Conservation (phyloP, 2,113 vertebrate genomes). For the Leucoraja erinaceus region DNA sequence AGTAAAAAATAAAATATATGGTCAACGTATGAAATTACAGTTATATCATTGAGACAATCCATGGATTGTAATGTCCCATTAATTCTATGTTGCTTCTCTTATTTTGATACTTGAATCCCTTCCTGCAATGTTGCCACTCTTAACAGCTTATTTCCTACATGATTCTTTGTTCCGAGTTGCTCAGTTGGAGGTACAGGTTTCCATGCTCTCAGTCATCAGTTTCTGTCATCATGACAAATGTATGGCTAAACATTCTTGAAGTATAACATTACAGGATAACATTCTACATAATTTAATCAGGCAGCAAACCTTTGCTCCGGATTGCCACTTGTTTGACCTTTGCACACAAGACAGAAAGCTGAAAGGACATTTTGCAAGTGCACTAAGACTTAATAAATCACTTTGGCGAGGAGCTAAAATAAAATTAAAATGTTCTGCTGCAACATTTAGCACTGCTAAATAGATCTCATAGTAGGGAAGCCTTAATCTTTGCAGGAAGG, state of each 20-base stretch:
- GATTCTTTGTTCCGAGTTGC: constrained; percentile 2
- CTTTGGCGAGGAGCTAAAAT: not conserved
- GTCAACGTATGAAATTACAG: no score
- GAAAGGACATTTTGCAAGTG: not conserved
- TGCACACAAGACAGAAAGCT: not conserved
- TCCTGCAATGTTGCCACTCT: not conserved
- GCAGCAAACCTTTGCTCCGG: not conserved
- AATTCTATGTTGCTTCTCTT: not conserved
- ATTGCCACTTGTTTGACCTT: not conserved
- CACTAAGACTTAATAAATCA: not conserved
- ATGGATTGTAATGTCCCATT: not conserved
- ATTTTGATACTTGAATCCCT: not conserved
- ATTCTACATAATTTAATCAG: not conserved
- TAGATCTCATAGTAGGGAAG: no score
- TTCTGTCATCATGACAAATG: not conserved
- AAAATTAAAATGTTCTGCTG: not conserved
- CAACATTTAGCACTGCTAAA: no score
- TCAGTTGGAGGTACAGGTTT: constrained; percentile 13
- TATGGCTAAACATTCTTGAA: not conserved
- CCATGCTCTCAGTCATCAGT: not conserved
- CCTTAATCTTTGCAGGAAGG: no score
- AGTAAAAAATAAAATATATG: not conserved
- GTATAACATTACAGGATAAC: not conserved
- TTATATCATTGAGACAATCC: not conserved
- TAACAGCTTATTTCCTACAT: not conserved